phyloP scores from a whole-genome alignment of 2,113 vertebrate species.

The Hydrochoerus hydrochaeris region DNA sequence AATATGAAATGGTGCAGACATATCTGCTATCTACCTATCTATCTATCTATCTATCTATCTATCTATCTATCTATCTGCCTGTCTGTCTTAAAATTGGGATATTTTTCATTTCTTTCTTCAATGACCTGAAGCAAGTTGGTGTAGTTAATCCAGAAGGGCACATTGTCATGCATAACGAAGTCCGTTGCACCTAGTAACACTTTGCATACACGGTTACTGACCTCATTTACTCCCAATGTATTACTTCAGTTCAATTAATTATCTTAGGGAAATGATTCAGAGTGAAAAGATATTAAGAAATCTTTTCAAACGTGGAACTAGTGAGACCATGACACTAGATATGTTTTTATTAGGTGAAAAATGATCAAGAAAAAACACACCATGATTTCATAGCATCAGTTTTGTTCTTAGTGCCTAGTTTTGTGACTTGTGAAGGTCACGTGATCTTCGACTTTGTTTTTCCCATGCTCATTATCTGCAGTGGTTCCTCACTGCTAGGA shows the following conservation, averaged over 20 bases:
- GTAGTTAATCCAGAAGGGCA: not conserved
- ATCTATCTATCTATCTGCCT: not conserved
- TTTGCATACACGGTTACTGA: slow-evolving; percentile 33
- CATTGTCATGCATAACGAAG: slow-evolving; percentile 6
- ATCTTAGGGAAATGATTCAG: slow-evolving; percentile 67
- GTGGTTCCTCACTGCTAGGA: not conserved
- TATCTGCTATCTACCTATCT: not conserved
- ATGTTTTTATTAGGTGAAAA: slow-evolving; percentile 41
- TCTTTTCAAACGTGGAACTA: slow-evolving; percentile 51
- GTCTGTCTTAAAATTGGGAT: slow-evolving; percentile 28
- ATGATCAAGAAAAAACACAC: not conserved
- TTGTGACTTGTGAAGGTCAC: not conserved
- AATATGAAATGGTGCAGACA: not conserved
- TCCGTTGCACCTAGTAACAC: not conserved
- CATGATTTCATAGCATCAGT: not conserved
- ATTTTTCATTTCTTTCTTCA: slow-evolving; percentile 28
- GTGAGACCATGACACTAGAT: not conserved
- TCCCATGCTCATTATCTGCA: not conserved
- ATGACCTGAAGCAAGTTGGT: not conserved
- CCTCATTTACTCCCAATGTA: slow-evolving; percentile 40
- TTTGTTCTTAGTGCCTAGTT: slow-evolving; percentile 46
- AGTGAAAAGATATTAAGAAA: slow-evolving; percentile 62
- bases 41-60: not conserved
- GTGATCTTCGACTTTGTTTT: not conserved
- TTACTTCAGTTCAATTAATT: slow-evolving; percentile 63